Evolutionary conservation across 2,113 vertebrate species (phyloP), one percentile per base, ranked within the genome.

Genomic region (Turnix velox): DNA sequence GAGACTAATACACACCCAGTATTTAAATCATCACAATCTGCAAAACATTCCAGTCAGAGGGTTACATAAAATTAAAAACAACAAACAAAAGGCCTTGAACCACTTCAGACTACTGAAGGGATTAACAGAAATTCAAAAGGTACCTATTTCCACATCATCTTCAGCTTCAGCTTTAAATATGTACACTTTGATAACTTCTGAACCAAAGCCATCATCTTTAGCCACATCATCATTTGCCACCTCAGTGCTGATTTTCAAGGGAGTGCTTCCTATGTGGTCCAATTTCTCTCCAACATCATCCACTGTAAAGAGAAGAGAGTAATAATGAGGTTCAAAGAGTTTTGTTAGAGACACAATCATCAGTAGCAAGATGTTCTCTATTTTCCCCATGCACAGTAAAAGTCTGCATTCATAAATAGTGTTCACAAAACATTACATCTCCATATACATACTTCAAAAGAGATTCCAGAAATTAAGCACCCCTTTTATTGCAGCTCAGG

Each of bases 131-230:
- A 93, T 68, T 90, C 83, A 46, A 75, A 65, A 93, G 88, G 46
- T 98, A 98, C 99, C 99, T 97, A 99, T 99, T 97, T 98, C 98
- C n/a, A 99, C 99, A 97, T 99, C 99, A 95, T 99, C 99, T 96
- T 99, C 99, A 71, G 99, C 99, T 96, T 99, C 99, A 52, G 99
- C 99, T 98, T 99, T 99, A 97, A 99, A 99, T 97, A 99, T 99
- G 97, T 99, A 99, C 87, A 99, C 99, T 98, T 99, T 99, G 96
- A 99, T 99, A 95, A 99, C 99, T 97, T 99, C 99, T 45, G 99
- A 98, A 94, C 98, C 98, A 97, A 98, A 99, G 13, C 98, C 98
- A 23, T 99, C 99, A 94, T 99, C 99, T 96, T 99, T 99, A 92
- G 97, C 97, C 52, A 98, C 98, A 52, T 99, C 99, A 93, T 99